phyloP scores from a whole-genome alignment of 2,113 vertebrate genomes.

The Myiopsitta monachus region DNA sequence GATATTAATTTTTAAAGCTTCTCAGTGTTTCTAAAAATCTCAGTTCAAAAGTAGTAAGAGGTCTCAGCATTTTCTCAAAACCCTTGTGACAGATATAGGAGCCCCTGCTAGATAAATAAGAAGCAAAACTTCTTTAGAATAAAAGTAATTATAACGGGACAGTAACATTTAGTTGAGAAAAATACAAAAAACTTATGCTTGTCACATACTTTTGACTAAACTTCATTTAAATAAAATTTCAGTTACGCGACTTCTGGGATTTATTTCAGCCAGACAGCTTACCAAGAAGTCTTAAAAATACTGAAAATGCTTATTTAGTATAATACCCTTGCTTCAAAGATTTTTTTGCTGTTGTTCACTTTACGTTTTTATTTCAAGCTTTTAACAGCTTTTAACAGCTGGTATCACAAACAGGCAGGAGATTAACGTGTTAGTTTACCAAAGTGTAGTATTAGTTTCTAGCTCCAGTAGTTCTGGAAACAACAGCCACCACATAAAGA shows the following conservation, averaged over 20 bases:
- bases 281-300: neutral
- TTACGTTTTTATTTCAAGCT: neutral
- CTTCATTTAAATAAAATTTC: neutral
- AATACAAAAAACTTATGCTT: neutral
- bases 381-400: neutral
- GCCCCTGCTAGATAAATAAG: neutral
- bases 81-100: neutral
- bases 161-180: neutral
- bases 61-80: neutral
- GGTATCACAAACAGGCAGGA: neutral
- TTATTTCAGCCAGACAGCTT: neutral
- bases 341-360: neutral
- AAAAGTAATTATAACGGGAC: neutral
- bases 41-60: neutral
- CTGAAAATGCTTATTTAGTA: neutral
- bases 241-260: neutral
- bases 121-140: neutral
- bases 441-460: neutral
- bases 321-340: neutral
- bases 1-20: neutral
- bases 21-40: neutral
- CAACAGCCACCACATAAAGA: neutral
- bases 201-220: neutral
- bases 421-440: neutral
- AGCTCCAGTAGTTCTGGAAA: neutral